Conservation (phyloP, 1,140 invertebrate genomes). For the Tetragnatha versicolor region DNA sequence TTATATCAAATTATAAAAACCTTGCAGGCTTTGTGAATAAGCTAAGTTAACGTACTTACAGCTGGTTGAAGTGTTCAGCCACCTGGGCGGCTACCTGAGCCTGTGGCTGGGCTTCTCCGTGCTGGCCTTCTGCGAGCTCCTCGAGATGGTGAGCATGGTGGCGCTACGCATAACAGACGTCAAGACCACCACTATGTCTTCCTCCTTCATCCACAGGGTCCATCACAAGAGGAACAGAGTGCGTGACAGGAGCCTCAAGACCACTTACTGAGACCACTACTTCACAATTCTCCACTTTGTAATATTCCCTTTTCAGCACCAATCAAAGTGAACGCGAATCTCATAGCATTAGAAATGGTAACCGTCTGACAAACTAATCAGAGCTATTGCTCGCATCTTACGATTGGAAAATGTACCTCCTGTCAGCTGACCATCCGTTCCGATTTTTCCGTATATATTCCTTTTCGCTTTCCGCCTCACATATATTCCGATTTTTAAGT, state of each 20-base stretch:
- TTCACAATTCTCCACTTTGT: no score
- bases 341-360: no score
- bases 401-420: no score
- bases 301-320: no score
- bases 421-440: no score
- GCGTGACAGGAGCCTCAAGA: background rate
- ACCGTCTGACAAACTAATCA: no score
- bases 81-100: conserved; percentile 56
- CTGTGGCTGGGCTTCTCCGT: conserved; percentile 57
- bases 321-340: no score
- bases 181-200: background rate
- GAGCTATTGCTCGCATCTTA: no score
- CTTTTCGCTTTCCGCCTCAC: no score
- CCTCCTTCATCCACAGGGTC: background rate
- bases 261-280: background rate
- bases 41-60: background rate
- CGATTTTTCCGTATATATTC: no score
- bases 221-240: background rate
- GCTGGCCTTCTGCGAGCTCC: conserved; percentile 41
- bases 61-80: conserved; percentile 56
- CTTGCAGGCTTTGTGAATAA: background rate
- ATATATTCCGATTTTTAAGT: no score
- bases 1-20: background rate
- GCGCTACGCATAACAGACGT: conserved; percentile 20
- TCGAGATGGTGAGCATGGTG: conserved; percentile 46